Percentiles rank a stretch among this genome's conserved stretches.
phyloP scores from a whole-genome alignment of 1,140 invertebrate species.

The Zaprionus africanus region DNA sequence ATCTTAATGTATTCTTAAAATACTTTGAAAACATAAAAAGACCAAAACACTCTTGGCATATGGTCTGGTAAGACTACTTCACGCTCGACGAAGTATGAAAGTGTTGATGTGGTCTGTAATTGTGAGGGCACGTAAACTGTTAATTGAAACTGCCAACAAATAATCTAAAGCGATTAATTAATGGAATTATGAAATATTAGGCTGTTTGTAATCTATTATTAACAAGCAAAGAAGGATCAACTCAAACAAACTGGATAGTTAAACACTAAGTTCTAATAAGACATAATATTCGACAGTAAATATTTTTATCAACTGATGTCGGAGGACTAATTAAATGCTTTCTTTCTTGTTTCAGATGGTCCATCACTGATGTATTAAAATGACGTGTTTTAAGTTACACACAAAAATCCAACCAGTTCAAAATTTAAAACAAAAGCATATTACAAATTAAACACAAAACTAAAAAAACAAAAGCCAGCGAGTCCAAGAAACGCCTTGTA shows the following conservation, averaged over 20 bases:
- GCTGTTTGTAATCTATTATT: no score
- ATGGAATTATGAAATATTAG: no score
- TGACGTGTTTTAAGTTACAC: conserved; percentile 39
- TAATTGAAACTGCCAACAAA: conserved; percentile 49
- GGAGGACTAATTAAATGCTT: background rate
- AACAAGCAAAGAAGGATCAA: no score
- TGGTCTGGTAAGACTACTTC: conserved; percentile 31
- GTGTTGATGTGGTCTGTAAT: conserved; percentile 24
- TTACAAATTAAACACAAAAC: conserved; percentile 31
- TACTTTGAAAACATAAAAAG: background rate
- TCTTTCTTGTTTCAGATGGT: conserved; percentile 35
- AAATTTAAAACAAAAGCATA: conserved; percentile 29
- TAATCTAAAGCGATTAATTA: no score
- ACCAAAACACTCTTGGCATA: background rate
- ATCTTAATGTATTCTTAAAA: background rate
- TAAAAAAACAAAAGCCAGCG: conserved; percentile 32
- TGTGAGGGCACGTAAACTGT: conserved; percentile 26
- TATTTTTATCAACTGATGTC: background rate
- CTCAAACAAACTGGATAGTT: no score
- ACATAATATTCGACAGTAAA: background rate
- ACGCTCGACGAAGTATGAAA: conserved; percentile 71
- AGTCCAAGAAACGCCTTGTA: conserved; percentile 14
- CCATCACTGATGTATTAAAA: conserved; percentile 23
- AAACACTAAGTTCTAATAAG: no score
- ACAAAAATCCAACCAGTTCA: conserved; percentile 28